A percentile compares a stretch with the other conserved stretches of the same genome.
These are phyloP conservation scores for Sebastes hopkinsi DNA, from an alignment of 2,797 vertebrate species.

Conservation along the genomic window DNA sequence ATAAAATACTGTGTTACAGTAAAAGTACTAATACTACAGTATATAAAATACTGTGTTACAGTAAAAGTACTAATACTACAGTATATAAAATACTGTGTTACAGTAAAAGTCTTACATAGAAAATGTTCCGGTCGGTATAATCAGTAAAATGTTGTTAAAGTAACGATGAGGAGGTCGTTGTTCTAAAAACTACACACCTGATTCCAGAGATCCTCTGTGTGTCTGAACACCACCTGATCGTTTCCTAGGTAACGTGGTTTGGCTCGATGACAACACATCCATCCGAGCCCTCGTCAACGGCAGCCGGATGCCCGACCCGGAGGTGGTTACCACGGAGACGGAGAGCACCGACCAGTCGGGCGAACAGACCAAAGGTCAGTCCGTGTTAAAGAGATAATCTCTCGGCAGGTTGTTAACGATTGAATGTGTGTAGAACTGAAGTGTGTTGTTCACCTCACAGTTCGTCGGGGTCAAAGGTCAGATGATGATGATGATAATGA, in stretches of 20 bases:
- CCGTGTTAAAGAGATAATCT: background rate
- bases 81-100: too few relatives aligned
- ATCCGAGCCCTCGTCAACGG: slow-evolving; percentile 92
- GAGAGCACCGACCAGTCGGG: slow-evolving; percentile 66
- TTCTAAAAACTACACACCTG: background rate
- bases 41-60: too few relatives aligned
- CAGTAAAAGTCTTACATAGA: too few relatives aligned
- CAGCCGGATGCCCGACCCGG: slow-evolving; percentile 88
- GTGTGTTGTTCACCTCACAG: slow-evolving; percentile 39
- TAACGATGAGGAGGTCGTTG: too few relatives aligned
- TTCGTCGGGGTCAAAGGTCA: slow-evolving; percentile 43
- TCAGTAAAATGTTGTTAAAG: too few relatives aligned
- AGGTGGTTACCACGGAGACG: slow-evolving; percentile 78
- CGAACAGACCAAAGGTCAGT: slow-evolving; percentile 65
- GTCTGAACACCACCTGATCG: background rate
- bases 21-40: background rate
- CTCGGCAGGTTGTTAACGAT: too few relatives aligned
- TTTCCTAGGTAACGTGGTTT: slow-evolving; percentile 93
- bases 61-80: too few relatives aligned
- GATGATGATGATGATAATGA: slow-evolving; percentile 82
- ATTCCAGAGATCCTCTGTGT: background rate
- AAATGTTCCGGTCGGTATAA: too few relatives aligned
- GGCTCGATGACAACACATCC: slow-evolving; percentile 95
- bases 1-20: background rate
- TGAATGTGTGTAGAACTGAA: too few relatives aligned